Percentiles rank a stretch among this genome's conserved stretches.
Evolutionary conservation across 92 coral and sea anemone species (phyloP).

Genomic region (Porites evermanni): DNA sequence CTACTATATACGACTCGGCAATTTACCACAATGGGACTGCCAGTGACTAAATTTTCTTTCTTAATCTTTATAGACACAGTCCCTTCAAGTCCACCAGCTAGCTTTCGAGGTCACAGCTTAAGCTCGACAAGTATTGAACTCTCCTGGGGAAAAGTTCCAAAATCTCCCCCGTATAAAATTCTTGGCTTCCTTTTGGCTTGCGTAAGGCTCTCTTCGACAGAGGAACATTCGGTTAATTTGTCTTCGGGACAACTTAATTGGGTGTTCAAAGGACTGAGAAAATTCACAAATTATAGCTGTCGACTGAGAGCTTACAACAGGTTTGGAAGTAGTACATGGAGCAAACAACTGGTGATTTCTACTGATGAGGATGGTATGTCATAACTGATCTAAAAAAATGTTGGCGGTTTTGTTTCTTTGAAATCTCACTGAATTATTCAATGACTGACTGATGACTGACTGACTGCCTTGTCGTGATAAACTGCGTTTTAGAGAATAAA

Average conservation of each 20-base stretch:
- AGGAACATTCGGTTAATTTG: background rate
- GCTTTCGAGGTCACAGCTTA: constrained; percentile 8
- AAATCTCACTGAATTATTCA: too few relatives aligned
- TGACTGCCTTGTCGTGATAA: too few relatives aligned
- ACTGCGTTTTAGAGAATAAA: too few relatives aligned
- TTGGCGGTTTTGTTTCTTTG: background rate
- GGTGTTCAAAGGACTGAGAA: constrained; percentile 9
- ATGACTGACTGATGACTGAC: too few relatives aligned
- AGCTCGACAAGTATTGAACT: constrained; percentile 24
- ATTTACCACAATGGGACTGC: too few relatives aligned
- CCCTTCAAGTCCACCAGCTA: constrained; percentile 12
- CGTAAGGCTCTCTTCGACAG: background rate
- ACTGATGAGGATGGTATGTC: constrained; percentile 46
- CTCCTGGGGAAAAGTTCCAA: constrained; percentile 31
- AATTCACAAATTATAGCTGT: constrained; percentile 18
- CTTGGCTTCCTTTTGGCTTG: constrained; percentile 29
- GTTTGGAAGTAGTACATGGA: constrained; percentile 38
- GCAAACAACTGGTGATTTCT: constrained; percentile 17
- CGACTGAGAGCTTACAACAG: constrained; percentile 31
- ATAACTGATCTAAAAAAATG: too few relatives aligned
- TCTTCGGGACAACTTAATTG: background rate
- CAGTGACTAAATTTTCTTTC: too few relatives aligned
- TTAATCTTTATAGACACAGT: background rate
- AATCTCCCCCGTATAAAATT: background rate
- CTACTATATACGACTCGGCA: too few relatives aligned